Evolutionary conservation across 2,113 vertebrate species (phyloP).

Genomic region (Pionites leucogaster): DNA sequence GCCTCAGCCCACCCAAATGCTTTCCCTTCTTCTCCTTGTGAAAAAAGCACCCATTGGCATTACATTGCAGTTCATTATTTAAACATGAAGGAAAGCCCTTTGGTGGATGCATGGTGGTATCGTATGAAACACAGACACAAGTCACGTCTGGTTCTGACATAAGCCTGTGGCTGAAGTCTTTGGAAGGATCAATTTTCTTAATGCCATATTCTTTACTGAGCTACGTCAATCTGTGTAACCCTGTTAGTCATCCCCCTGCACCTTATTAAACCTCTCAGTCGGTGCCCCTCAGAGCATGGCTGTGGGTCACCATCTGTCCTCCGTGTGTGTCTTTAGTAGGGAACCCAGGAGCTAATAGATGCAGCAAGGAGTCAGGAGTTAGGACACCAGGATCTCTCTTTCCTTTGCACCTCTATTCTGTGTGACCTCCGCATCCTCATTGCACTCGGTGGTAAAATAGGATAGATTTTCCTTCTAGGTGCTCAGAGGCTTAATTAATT

Average conservation of each 20-base stretch:
- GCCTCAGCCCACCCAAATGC: conserved; percentile 56
- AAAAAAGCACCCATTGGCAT: conserved; percentile 57
- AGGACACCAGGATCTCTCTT: conserved; percentile 16
- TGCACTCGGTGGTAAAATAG: conserved; percentile 55
- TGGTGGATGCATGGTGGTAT: conserved; percentile 35
- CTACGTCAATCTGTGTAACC: conserved; percentile 24
- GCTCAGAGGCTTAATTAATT: conserved; percentile 62
- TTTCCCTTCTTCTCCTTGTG: conserved; percentile 45
- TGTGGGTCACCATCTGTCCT: conserved; percentile 1
- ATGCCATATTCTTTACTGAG: conserved; percentile 45
- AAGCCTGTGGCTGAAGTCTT: not conserved
- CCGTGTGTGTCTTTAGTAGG: not conserved
- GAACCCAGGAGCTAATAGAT: conserved; percentile 3
- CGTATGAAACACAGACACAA: conserved; percentile 47
- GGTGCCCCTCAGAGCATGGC: not conserved
- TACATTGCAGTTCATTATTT: conserved; percentile 78
- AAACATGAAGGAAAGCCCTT: conserved; percentile 75
- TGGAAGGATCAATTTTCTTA: conserved; percentile 42
- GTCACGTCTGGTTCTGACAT: conserved; percentile 41
- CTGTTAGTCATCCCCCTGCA: not conserved
- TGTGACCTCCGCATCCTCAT: conserved; percentile 46
- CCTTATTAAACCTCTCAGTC: not conserved
- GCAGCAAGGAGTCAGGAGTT: conserved; percentile 33
- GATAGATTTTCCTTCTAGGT: conserved; percentile 66
- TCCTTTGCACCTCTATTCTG: conserved; percentile 21